Conservation (phyloP, 2,113 vertebrate genomes). For the Sapajus apella region DNA sequence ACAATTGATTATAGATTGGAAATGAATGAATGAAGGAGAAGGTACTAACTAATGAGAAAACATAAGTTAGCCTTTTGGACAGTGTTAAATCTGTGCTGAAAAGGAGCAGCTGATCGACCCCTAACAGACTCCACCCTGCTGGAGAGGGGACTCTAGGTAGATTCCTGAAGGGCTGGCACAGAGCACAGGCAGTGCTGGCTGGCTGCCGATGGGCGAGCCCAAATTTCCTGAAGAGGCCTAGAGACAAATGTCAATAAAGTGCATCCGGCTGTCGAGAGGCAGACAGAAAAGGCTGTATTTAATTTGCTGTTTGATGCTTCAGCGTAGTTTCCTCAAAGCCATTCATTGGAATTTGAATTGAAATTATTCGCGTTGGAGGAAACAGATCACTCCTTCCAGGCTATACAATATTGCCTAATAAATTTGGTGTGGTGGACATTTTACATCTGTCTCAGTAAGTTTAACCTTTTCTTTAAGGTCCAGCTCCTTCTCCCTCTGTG, state of each 20-base stretch:
- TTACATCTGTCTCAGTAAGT: neutral
- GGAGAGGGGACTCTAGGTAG: neutral
- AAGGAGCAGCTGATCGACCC: neutral
- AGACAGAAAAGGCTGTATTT: neutral
- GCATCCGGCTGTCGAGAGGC: neutral
- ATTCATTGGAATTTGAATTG: neutral
- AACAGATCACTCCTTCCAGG: neutral
- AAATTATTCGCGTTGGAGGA: neutral
- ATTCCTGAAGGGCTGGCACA: neutral
- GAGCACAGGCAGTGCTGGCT: neutral
- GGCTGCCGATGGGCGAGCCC: neutral
- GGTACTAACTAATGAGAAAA: neutral
- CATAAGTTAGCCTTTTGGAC: neutral
- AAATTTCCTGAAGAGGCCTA: slow-evolving; percentile 8
- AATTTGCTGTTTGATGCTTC: neutral
- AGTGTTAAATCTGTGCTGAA: neutral
- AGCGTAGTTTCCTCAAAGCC: neutral
- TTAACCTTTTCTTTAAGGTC: neutral
- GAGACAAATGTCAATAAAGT: neutral
- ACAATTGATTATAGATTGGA: neutral
- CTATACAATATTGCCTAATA: neutral
- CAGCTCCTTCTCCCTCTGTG: neutral
- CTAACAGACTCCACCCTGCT: accelerated
- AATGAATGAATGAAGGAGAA: neutral
- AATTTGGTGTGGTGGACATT: neutral